Evolutionary conservation across 1,140 invertebrate genomes (phyloP).

Genomic region (Coelopa frigida): DNA sequence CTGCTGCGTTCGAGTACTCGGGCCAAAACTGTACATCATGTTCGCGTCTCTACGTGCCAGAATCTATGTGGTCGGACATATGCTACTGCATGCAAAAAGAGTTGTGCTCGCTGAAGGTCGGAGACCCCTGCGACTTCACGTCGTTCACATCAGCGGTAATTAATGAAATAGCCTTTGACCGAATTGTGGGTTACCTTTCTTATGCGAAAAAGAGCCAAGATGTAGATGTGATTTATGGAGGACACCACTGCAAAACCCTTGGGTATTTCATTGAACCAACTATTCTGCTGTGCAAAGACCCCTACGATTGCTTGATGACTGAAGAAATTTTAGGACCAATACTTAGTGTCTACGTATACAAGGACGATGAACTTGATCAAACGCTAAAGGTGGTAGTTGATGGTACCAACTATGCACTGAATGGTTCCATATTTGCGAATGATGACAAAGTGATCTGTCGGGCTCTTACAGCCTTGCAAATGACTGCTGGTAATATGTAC

Average conservation of each 20-base stretch:
- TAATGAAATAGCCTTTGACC: constrained; percentile 79
- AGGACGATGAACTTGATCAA: constrained; percentile 59
- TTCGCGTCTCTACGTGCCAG: constrained; percentile 88
- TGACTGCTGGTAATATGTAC: constrained; percentile 92
- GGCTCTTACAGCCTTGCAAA: constrained; percentile 69
- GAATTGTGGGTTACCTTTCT: constrained; percentile 84
- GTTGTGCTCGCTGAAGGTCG: constrained; percentile 63
- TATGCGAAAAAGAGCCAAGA: constrained; percentile 70
- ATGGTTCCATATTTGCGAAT: constrained; percentile 85
- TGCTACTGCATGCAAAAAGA: constrained; percentile 6
- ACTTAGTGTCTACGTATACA: constrained; percentile 82
- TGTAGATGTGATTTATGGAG: constrained; percentile 78
- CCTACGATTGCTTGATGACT: constrained; percentile 77
- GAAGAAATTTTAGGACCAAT: constrained; percentile 98
- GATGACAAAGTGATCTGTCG: constrained; percentile 68
- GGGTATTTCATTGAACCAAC: constrained; percentile 97
- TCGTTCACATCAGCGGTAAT: constrained; percentile 89
- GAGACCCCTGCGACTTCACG: constrained; percentile 71
- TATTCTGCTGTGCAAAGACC: constrained; percentile 77
- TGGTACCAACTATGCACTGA: constrained; percentile 79
- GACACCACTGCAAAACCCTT: constrained; percentile 71
- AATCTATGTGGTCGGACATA: constrained; percentile 68
- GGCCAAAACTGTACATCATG: constrained; percentile 98
- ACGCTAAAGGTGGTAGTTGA: constrained; percentile 53
- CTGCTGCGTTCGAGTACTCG: constrained; percentile 87